Base-by-base conservation (phyloP, 2,113 vertebrate genomes). In the Scophthalmus maximus region DNA sequence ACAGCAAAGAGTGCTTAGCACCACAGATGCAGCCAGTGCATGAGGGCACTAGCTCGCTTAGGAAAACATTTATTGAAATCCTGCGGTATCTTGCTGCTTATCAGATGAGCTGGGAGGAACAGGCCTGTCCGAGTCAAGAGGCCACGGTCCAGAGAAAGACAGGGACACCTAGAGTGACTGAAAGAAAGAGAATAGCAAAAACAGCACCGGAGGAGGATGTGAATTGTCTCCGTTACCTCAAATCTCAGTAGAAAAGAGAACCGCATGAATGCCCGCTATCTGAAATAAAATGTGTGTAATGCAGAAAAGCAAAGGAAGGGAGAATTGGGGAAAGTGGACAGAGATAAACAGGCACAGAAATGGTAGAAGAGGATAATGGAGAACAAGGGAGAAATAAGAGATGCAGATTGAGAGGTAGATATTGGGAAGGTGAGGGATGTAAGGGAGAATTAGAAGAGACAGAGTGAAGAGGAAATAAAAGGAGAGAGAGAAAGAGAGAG, bases 21-120 rank as follows among this genome's bases (percentile, higher is more conserved):
- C 2, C 22, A 68, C 68, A 55, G 32, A 72, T n/a, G 42, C 25
- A 73, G 58, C 47, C 34, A 65, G 73, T 79, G 78, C 58, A 75
- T 63, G 69, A 78, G 62, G 73, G 42, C 70, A 42, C 15, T 14
- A n/a, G 50, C 50, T 61, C 23, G 55, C 55, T 62, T 18, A 68
- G 76, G 79, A 65, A 85, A 79, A 87, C 77, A 85, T 58, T 52
- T 73, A 55, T 57, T 66, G 65, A 59, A 57, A 78, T 50, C 64
- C 61, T 55, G 67, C 22, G 0, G 66, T 61, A 68, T 52, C 65
- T 34, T 22, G 70, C 29, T 57, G 32, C 65, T 34, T 44, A 53
- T 79, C 65, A 58, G 62, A 73, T 38, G 53, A 74, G 69, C 75
- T 40, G 36, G 51, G 34, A 55, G 49, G n/a, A 73, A 47, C 29